Conservation (phyloP, 1,140 invertebrate species). For the Drosophila micromelanica region DNA sequence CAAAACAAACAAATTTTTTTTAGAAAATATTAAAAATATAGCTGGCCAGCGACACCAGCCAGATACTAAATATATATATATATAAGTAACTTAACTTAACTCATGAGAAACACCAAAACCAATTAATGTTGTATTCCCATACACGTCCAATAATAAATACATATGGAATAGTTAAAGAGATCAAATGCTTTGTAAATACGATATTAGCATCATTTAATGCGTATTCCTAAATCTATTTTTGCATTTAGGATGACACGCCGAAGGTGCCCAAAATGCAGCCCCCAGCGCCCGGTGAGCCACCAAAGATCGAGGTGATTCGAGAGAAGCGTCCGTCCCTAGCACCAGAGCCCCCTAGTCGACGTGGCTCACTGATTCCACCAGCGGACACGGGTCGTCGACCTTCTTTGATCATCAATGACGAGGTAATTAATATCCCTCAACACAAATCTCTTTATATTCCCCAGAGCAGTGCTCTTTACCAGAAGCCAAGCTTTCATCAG, state of each 20-base stretch:
- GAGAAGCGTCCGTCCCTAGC: constrained; percentile 91
- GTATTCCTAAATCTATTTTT: too few relatives aligned
- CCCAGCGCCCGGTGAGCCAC: constrained; percentile 87
- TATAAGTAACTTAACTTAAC: too few relatives aligned
- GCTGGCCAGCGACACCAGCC: too few relatives aligned
- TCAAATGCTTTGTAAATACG: too few relatives aligned
- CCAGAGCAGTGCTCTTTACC: neutral
- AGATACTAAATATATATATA: too few relatives aligned
- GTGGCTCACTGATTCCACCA: constrained; percentile 93
- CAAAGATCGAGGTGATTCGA: constrained; percentile 93
- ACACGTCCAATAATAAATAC: too few relatives aligned
- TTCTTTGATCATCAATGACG: constrained; percentile 95
- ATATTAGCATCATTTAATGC: too few relatives aligned
- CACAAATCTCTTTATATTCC: neutral
- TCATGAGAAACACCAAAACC: too few relatives aligned
- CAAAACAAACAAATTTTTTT: too few relatives aligned
- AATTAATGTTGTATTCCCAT: too few relatives aligned
- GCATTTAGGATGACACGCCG: constrained; percentile 82
- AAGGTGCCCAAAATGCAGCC: constrained; percentile 91
- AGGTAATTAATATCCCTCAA: constrained; percentile 87
- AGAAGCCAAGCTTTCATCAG: neutral
- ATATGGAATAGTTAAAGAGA: too few relatives aligned
- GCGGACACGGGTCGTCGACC: constrained; percentile 93
- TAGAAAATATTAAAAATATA: too few relatives aligned
- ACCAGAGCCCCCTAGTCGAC: constrained; percentile 89